phyloP scores from a whole-genome alignment of 2,888 invertebrate species.

The Bugulina stolonifera region DNA sequence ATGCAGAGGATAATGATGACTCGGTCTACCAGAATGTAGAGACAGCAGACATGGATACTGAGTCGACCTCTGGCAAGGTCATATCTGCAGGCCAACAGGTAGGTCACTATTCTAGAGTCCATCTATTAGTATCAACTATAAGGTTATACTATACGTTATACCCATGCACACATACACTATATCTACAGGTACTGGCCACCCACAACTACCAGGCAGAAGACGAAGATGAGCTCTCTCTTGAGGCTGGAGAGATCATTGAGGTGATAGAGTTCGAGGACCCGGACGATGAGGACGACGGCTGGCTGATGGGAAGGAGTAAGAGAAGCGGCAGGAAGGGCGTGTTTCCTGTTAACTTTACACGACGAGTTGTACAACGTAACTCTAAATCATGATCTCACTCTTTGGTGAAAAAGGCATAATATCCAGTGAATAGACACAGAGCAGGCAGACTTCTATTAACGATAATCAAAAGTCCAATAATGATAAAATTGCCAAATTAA shows the following conservation, averaged over 20 bases:
- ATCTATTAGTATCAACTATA: too few species aligned
- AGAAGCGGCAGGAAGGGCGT: constrained; percentile 83
- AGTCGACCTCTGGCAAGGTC: background rate
- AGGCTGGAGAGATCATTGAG: constrained; percentile 86
- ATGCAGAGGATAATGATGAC: background rate
- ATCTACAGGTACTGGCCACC: constrained; percentile 75
- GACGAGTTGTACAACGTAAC: background rate
- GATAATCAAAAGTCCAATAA: too few species aligned
- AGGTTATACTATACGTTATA: background rate
- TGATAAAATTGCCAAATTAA: too few species aligned
- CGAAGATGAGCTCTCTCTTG: constrained; percentile 89
- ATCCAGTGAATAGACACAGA: too few species aligned
- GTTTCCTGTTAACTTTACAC: constrained; percentile 97
- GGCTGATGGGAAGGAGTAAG: constrained; percentile 93
- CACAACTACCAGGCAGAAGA: constrained; percentile 94
- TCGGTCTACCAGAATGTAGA: background rate
- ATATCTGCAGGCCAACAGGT: background rate
- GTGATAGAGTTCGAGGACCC: constrained; percentile 94
- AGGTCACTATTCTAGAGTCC: too few species aligned
- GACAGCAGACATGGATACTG: background rate
- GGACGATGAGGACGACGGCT: constrained; percentile 98
- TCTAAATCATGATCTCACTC: background rate
- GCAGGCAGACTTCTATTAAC: too few species aligned
- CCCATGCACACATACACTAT: too few species aligned
- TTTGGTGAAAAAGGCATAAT: too few species aligned